These are phyloP conservation scores for Lasioglossum zephyrum DNA, from an alignment of 2,888 invertebrate genomes.

Conservation along the genomic window DNA sequence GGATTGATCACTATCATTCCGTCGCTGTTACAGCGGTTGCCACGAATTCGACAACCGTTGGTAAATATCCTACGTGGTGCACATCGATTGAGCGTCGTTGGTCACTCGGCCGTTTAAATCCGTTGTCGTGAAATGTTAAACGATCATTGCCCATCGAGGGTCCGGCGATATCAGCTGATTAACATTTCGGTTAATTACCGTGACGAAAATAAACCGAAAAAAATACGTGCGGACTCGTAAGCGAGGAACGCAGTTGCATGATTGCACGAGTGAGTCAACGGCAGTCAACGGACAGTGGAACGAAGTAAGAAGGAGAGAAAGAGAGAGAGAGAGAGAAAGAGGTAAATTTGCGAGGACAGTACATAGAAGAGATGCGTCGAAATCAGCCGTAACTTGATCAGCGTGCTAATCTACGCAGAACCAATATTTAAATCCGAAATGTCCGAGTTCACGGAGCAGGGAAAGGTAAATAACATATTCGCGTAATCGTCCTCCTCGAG, in stretches of 20 bases:
- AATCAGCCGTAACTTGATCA: slow-evolving; percentile 42
- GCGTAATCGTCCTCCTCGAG: neutral
- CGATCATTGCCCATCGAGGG: neutral
- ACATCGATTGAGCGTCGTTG: neutral
- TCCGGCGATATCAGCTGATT: neutral
- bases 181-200: neutral
- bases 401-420: slow-evolving; percentile 32
- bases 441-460: slow-evolving; percentile 81
- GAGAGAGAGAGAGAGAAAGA: slow-evolving; percentile 24
- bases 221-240: slow-evolving; percentile 14
- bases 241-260: slow-evolving; percentile 22
- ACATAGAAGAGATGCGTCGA: slow-evolving; percentile 55
- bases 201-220: slow-evolving; percentile 18
- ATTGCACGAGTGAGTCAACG: slow-evolving; percentile 29
- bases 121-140: slow-evolving; percentile 25
- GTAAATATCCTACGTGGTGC: slow-evolving; percentile 3
- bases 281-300: slow-evolving; percentile 35
- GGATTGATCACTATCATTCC: neutral
- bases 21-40: slow-evolving; percentile 17
- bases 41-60: slow-evolving; percentile 19
- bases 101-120: neutral
- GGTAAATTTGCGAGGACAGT: slow-evolving; percentile 30
- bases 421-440: slow-evolving; percentile 64
- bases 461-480: slow-evolving; percentile 75
- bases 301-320: slow-evolving; percentile 28